A percentile compares a stretch with the other conserved stretches of the same genome.
Evolutionary conservation across 1,140 invertebrate species (phyloP).

Genomic region (Drosophila seguyi): DNA sequence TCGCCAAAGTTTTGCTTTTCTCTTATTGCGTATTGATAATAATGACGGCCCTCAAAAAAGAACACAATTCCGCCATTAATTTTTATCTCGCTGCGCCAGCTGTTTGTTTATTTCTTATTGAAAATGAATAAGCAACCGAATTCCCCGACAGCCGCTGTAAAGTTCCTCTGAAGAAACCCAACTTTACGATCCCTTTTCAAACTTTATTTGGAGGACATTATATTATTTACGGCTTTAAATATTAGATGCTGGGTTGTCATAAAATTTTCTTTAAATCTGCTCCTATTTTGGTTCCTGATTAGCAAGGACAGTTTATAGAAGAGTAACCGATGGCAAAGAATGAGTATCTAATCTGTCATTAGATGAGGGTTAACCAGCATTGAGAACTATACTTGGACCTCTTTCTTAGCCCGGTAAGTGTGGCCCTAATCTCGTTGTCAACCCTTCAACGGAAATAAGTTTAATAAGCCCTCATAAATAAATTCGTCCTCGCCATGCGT

Average conservation of each 20-base stretch:
- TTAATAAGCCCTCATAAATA: slow-evolving; percentile 39
- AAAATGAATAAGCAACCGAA: slow-evolving; percentile 10
- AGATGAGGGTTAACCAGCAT: slow-evolving; percentile 3
- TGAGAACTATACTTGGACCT: slow-evolving; percentile 2
- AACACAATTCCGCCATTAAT: slow-evolving; percentile 63
- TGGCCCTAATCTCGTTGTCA: slow-evolving; percentile 1
- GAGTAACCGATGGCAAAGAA: neutral
- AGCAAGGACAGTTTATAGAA: neutral
- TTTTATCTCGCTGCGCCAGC: slow-evolving; percentile 69
- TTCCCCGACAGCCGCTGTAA: neutral
- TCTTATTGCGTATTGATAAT: slow-evolving; percentile 77
- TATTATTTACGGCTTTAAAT: neutral
- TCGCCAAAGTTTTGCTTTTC: slow-evolving; percentile 49
- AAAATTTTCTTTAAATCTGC: neutral
- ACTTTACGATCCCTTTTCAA: neutral
- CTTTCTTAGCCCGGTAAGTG: neutral
- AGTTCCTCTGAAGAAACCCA: neutral
- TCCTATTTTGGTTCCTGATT: neutral
- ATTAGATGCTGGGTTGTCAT: no score
- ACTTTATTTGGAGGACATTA: neutral
- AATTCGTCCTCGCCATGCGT: slow-evolving; percentile 1
- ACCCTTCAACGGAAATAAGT: slow-evolving; percentile 14
- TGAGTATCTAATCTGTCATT: neutral
- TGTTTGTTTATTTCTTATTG: slow-evolving; percentile 38
- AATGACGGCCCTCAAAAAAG: slow-evolving; percentile 62